Evolutionary conservation across 2,888 invertebrate genomes (phyloP).

Genomic region (Cryptocephalus primarius): DNA sequence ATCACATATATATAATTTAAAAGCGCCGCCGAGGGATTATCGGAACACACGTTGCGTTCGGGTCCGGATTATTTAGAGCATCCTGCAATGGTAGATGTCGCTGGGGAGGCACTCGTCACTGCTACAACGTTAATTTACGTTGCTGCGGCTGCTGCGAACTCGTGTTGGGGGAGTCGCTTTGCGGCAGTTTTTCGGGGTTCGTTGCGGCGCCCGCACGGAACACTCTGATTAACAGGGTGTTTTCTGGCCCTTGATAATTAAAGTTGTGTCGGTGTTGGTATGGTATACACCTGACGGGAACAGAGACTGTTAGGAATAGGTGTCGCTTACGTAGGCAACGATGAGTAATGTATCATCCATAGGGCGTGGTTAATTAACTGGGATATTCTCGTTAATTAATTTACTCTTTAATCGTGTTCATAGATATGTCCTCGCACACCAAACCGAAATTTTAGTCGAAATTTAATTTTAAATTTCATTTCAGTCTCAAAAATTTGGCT

Average conservation of each 20-base stretch:
- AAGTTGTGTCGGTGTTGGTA: no score
- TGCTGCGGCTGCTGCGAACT: slow-evolving; percentile 20
- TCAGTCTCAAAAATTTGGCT: no score
- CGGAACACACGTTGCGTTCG: slow-evolving; percentile 16
- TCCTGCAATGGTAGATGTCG: slow-evolving; percentile 23
- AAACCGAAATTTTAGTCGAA: no score
- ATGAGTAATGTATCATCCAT: no score
- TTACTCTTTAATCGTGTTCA: no score
- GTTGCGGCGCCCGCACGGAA: slow-evolving; percentile 12
- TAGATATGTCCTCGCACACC: no score
- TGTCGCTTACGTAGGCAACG: no score
- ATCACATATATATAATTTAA: neutral
- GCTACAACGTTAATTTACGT: slow-evolving; percentile 27
- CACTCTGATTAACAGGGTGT: slow-evolving; percentile 19
- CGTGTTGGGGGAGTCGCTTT: slow-evolving; percentile 23
- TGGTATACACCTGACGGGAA: no score
- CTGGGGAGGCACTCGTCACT: slow-evolving; percentile 30
- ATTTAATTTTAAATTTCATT: no score
- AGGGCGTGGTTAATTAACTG: no score
- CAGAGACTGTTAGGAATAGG: no score
- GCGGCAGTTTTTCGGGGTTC: slow-evolving; percentile 13
- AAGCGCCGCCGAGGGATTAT: slow-evolving; percentile 4
- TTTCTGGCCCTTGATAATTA: slow-evolving; percentile 6
- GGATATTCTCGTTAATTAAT: no score
- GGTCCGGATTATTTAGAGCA: slow-evolving; percentile 26